phyloP scores from a whole-genome alignment of 2,888 invertebrate genomes.

The Acanthosepion esculentum region DNA sequence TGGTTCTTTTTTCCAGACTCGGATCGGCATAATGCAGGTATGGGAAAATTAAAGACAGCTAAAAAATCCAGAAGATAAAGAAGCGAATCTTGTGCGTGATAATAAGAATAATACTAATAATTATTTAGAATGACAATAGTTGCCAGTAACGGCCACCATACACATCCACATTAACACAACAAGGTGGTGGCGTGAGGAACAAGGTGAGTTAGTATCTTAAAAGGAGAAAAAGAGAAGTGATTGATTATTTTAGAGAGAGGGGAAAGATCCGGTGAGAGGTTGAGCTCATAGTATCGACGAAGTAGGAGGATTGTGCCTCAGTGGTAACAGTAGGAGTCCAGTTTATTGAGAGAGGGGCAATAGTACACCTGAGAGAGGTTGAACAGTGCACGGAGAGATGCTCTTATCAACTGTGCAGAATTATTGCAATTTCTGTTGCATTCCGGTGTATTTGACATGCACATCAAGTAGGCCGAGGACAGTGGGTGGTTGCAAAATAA shows the following conservation, averaged over 20 bases:
- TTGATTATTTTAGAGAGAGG: background rate
- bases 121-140: background rate
- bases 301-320: background rate
- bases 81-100: background rate
- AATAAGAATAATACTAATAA: constrained; percentile 15
- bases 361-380: background rate
- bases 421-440: no score
- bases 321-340: background rate
- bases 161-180: background rate
- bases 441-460: no score
- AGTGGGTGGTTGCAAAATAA: no score
- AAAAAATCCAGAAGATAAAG: background rate
- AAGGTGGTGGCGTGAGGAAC: background rate
- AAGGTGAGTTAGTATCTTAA: no score
- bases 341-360: background rate
- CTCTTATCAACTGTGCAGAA: no score
- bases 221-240: background rate
- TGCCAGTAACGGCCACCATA: constrained; percentile 1
- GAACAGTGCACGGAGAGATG: no score
- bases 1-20: background rate
- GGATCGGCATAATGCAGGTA: background rate
- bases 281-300: background rate
- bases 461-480: no score
- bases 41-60: background rate
- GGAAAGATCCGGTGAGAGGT: background rate